A percentile compares a stretch with the other conserved stretches of the same genome.
These are phyloP conservation scores for Brachynemurus nebulosus DNA, from an alignment of 2,888 invertebrate genomes.

Conservation along the genomic window DNA sequence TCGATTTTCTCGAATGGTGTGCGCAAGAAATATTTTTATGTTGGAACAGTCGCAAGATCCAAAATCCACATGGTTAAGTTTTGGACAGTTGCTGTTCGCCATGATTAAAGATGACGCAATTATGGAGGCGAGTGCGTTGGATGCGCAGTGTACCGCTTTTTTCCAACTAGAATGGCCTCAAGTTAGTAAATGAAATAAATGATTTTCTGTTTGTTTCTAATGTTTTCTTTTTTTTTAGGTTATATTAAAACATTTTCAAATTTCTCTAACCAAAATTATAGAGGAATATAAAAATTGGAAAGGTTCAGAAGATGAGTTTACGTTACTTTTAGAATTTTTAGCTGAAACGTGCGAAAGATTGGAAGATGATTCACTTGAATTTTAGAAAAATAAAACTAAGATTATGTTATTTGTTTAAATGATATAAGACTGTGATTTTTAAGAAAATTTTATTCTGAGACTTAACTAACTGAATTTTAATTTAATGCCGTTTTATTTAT, in stretches of 20 bases:
- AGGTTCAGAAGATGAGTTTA: slow-evolving; percentile 20
- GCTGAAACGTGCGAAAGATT: slow-evolving; percentile 26
- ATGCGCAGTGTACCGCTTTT: slow-evolving; percentile 46
- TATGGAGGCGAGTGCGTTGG: slow-evolving; percentile 40
- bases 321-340: slow-evolving; percentile 23
- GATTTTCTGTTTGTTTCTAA: background rate
- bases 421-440: no score
- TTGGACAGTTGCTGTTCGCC: slow-evolving; percentile 19
- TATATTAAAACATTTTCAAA: slow-evolving; percentile 20
- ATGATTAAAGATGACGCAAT: slow-evolving; percentile 29
- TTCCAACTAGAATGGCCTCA: slow-evolving; percentile 49
- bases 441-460: no score
- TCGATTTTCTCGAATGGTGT: slow-evolving; percentile 19
- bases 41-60: slow-evolving; percentile 19
- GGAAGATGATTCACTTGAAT: no score
- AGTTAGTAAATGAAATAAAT: slow-evolving; percentile 26
- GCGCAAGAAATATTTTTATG: slow-evolving; percentile 23
- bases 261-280: slow-evolving; percentile 21
- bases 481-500: no score
- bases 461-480: no score
- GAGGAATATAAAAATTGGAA: slow-evolving; percentile 17
- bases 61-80: slow-evolving; percentile 21
- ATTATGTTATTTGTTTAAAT: no score
- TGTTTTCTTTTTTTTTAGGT: slow-evolving; percentile 19
- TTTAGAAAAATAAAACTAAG: no score